phyloP scores from a whole-genome alignment of 1,140 invertebrate genomes.

The Lepidurus packardi region DNA sequence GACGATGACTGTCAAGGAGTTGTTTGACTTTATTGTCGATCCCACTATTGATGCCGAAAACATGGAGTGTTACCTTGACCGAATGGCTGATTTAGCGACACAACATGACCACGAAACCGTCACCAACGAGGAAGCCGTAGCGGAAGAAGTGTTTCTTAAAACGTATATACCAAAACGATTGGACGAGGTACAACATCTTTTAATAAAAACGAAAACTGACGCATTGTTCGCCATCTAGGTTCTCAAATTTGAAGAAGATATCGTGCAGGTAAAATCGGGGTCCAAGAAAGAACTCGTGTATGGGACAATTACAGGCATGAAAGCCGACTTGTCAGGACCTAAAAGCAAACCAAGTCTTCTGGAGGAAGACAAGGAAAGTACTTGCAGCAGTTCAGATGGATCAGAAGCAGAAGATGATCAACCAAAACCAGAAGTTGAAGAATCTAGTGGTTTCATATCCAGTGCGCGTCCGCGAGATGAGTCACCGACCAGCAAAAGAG shows the following conservation, averaged over 20 bases:
- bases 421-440: conserved; percentile 38
- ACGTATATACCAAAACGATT: conserved; percentile 90
- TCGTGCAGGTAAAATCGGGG: conserved; percentile 67
- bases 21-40: conserved; percentile 96
- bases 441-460: conserved; percentile 51
- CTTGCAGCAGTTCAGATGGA: conserved; percentile 35
- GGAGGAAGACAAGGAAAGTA: conserved; percentile 40
- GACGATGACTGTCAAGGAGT: conserved; percentile 79
- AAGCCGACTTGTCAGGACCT: conserved; percentile 68
- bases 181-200: conserved; percentile 60
- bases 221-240: conserved; percentile 53
- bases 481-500: conserved; percentile 76
- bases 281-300: conserved; percentile 69
- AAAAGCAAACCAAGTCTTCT: conserved; percentile 49
- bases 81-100: conserved; percentile 58
- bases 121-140: conserved; percentile 64
- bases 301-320: conserved; percentile 76
- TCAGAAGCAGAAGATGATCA: conserved; percentile 34
- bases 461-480: conserved; percentile 74
- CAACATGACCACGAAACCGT: conserved; percentile 54
- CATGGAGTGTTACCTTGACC: conserved; percentile 66
- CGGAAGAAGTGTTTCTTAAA: conserved; percentile 88
- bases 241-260: conserved; percentile 83
- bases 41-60: conserved; percentile 73
- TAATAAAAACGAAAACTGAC: conserved; percentile 20